Percentiles rank a stretch among this genome's conserved stretches.
Evolutionary conservation across 2,888 invertebrate species (phyloP).

Genomic region (Rhagonycha lutea): DNA sequence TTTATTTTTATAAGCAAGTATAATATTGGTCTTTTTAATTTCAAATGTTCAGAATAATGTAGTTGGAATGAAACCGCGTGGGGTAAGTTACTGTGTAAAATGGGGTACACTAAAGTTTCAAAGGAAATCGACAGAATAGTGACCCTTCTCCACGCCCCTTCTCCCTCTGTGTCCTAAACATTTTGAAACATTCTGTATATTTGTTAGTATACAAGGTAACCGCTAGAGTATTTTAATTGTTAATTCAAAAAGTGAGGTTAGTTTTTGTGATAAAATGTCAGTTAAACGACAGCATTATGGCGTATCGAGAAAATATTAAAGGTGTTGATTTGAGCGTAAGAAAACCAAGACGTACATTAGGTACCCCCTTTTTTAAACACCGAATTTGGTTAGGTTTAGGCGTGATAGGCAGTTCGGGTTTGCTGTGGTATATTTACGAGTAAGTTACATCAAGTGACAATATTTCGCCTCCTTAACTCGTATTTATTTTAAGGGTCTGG

Average conservation of each 20-base stretch:
- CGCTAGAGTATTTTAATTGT: not conserved
- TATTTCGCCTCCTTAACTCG: not conserved
- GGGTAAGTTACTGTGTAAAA: too few species aligned
- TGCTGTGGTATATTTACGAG: constrained; percentile 58
- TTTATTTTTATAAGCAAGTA: too few species aligned
- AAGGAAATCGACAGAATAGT: too few species aligned
- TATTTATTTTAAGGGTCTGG: constrained; percentile 40
- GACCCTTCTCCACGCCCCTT: too few species aligned
- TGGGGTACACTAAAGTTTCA: too few species aligned
- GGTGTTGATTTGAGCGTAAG: constrained; percentile 49
- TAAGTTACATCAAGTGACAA: constrained; percentile 48
- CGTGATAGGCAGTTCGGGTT: constrained; percentile 54
- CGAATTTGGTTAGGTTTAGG: constrained; percentile 61
- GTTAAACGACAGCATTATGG: constrained; percentile 35
- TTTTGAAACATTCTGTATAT: too few species aligned
- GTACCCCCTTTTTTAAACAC: constrained; percentile 65
- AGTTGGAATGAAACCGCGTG: too few species aligned
- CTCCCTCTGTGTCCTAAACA: too few species aligned
- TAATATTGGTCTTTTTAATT: too few species aligned
- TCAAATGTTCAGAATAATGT: too few species aligned
- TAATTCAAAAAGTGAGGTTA: not conserved
- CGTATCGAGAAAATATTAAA: constrained; percentile 42
- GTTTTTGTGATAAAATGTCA: not conserved
- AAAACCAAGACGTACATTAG: constrained; percentile 69
- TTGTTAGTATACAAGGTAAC: not conserved